Evolutionary conservation across 2,113 vertebrate species (phyloP).

Genomic region (Oceanodroma tethys): DNA sequence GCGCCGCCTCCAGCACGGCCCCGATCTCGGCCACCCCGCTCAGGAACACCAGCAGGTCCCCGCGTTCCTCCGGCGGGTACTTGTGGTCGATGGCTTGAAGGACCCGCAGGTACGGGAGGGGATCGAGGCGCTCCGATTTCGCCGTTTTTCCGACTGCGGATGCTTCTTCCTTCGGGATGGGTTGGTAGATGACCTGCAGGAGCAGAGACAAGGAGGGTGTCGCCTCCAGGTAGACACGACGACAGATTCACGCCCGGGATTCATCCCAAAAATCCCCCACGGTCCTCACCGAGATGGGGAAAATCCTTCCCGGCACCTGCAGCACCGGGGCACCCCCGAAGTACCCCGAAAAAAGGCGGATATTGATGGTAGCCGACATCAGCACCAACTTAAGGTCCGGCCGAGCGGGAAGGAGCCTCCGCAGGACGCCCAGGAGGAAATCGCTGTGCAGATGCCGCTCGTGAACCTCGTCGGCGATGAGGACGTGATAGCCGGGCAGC

Average conservation of each 20-base stretch:
- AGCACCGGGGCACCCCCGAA: slow-evolving; percentile 83
- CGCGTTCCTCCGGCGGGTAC: slow-evolving; percentile 85
- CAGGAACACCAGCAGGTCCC: slow-evolving; percentile 91
- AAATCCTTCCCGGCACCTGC: slow-evolving; percentile 89
- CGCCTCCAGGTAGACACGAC: too few species aligned
- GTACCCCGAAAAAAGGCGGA: slow-evolving; percentile 85
- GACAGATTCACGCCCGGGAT: background rate
- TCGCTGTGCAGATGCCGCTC: slow-evolving; percentile 90
- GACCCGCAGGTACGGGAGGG: slow-evolving; percentile 84
- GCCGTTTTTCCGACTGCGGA: slow-evolving; percentile 56
- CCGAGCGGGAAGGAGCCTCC: slow-evolving; percentile 69
- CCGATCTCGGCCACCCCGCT: slow-evolving; percentile 89
- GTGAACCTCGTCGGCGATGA: slow-evolving; percentile 90
- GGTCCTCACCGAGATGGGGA: slow-evolving; percentile 81
- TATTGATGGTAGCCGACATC: slow-evolving; percentile 96
- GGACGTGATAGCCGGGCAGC: slow-evolving; percentile 77
- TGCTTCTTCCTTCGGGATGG: slow-evolving; percentile 77
- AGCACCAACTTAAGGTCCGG: slow-evolving; percentile 85
- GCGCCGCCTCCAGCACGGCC: slow-evolving; percentile 81
- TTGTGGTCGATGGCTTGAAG: slow-evolving; percentile 88
- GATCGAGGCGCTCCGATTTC: slow-evolving; percentile 84
- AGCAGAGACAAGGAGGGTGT: fast-evolving
- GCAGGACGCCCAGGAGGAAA: slow-evolving; percentile 87
- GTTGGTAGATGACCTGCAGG: slow-evolving; percentile 85
- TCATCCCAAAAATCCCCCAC: background rate